A percentile compares a stretch with the other conserved stretches of the same genome.
Evolutionary conservation across 2,888 invertebrate species (phyloP).

Genomic region (Microplitis deprimator): DNA sequence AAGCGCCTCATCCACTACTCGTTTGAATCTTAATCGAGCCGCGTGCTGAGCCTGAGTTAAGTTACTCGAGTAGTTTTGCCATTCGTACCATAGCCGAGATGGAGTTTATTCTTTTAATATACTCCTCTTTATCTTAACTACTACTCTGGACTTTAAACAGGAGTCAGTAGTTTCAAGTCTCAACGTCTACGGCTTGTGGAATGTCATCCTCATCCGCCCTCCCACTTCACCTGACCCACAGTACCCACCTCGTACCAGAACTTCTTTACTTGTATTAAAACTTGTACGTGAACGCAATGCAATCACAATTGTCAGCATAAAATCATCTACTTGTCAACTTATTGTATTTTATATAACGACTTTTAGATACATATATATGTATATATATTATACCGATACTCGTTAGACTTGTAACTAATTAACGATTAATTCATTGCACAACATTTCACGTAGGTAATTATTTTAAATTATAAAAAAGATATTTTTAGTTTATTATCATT

Average conservation of each 20-base stretch:
- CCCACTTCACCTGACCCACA: too few species aligned
- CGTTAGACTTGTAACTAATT: constrained; percentile 27
- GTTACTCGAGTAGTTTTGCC: background rate
- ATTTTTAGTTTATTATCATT: background rate
- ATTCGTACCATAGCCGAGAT: too few species aligned
- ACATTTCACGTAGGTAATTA: background rate
- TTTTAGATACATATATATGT: background rate
- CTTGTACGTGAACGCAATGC: background rate
- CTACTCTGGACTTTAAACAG: too few species aligned
- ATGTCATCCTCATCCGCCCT: too few species aligned
- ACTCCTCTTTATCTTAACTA: too few species aligned
- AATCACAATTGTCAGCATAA: background rate
- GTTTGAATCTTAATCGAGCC: constrained; percentile 50
- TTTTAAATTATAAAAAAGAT: background rate
- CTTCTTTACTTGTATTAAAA: background rate
- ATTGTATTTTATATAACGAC: constrained; percentile 7
- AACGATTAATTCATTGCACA: constrained; percentile 6
- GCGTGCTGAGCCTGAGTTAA: background rate
- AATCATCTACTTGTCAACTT: background rate
- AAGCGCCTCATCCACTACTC: constrained; percentile 36
- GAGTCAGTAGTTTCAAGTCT: too few species aligned
- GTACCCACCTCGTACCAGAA: too few species aligned
- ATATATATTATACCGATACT: background rate
- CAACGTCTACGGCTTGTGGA: too few species aligned
- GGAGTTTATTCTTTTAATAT: too few species aligned